Evolutionary conservation across 2,113 vertebrate genomes (phyloP), one percentile per base, ranked within the genome.

Genomic region (Anhinga anhinga): DNA sequence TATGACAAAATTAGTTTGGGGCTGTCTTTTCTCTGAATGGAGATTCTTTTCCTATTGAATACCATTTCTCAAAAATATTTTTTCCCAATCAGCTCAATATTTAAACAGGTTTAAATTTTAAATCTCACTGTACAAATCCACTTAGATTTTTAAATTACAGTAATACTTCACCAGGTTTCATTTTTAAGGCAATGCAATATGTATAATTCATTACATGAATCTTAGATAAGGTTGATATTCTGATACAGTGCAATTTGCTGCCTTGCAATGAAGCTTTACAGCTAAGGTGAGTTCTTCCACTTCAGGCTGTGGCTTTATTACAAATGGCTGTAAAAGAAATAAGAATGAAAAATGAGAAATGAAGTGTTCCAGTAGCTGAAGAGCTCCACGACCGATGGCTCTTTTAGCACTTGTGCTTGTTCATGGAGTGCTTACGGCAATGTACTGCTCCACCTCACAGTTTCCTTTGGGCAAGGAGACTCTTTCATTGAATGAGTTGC

Each of bases 101-200:
- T 98, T 98, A 98, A 98, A 98, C 93, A 97, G 91, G 90, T 98
- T 98, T 98, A 98, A 98, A 98, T 95, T 98, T 98, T 98, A 98
- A 98, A 98, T 98, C 97, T 98, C 87, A 91, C 95, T 95, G 91
- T 98, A 98, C 96, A 98, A 97, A 98, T 95, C 95, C 96, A 79
- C 40, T 97, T 97, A 98, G 98, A 97, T 98, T 98, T 98, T 98
- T 91, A 98, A 98, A 98, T 98, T 98, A 97, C 97, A 97, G 97
- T 98, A 98, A 98, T 98, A 98, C 90, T 98, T 98, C 97, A 98
- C 97, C 96, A 96, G 90, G 92, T 98, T 98, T 98, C 98, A 98
- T 98, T 98, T 98, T 98, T 98, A 98, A 97, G 97, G 97, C 88
- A 72, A 97, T 97, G 96, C 96, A 98, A 96, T 98, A 98, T 98